phyloP scores from a whole-genome alignment of 1,140 invertebrate species.

The Aleiodes sp. region DNA sequence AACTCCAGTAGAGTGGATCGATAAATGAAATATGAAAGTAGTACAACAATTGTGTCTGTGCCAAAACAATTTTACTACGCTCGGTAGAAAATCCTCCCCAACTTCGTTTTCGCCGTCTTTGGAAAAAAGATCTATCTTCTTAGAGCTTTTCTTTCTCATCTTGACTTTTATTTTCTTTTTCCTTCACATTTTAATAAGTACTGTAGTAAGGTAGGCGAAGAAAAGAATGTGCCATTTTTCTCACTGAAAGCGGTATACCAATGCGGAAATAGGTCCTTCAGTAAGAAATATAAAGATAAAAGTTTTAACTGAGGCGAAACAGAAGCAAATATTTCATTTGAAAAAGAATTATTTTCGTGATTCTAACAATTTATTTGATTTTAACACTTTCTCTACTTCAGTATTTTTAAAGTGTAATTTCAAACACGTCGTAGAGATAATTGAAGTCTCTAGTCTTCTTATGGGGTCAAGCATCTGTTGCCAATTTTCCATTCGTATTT shows the following conservation, averaged over 20 bases:
- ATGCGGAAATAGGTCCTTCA: background rate
- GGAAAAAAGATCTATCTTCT: background rate
- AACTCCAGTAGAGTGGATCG: background rate
- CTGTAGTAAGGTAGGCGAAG: background rate
- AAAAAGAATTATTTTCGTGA: background rate
- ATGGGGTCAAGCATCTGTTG: background rate
- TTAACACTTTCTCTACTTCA: no score
- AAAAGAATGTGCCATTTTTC: background rate
- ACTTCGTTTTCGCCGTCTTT: no score
- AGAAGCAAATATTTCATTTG: background rate
- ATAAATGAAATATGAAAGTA: constrained; percentile 4
- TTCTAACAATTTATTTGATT: no score
- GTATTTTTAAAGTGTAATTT: no score
- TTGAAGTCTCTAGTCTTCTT: background rate
- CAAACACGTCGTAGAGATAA: background rate
- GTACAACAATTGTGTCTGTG: background rate
- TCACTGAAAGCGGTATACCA: background rate
- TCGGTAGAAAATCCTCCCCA: background rate
- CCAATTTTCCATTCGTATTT: background rate
- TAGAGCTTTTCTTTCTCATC: background rate
- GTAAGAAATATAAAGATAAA: background rate
- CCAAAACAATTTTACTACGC: constrained; percentile 4
- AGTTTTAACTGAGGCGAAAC: background rate
- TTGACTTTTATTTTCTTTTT: constrained; percentile 5
- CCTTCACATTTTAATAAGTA: constrained; percentile 15